Base-by-base conservation (phyloP, 2,797 vertebrate genomes). In the Gephyroberyx darwinii region DNA sequence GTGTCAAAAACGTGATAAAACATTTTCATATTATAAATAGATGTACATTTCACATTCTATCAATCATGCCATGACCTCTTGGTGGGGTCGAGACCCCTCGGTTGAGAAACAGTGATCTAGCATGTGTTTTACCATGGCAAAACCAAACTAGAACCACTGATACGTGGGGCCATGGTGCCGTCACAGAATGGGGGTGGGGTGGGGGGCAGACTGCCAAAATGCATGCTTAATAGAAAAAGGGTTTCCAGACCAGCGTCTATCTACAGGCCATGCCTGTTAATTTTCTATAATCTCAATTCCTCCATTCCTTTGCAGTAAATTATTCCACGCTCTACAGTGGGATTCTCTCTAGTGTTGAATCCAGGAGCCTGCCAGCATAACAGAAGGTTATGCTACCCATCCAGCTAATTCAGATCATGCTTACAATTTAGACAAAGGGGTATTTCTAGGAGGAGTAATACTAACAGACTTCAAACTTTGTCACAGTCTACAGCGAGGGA, bases 401-500 rank as follows among this genome's bases (percentile, higher is more conserved):
- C 9, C 22, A n/a, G 16, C 14, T 8, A 56, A 56, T 56, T 35
- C 54, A 35, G n/a, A 33, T 33, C 31, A 59, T 31, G 59, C 78
- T 77, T 81, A 88, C 66, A 77, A 73, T 61, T 69, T 61, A 81
- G 68, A 84, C 84, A 83, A 85, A 77, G 69, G 31, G 77, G 72
- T 87, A 83, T 82, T 86, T 79, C 63, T 65, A 59, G 51, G 64
- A 77, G 67, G 68, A 79, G 67, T 19, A 71, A 72, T 84, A 71
- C 74, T 80, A 86, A 75, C 77, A 75, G 68, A 62, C 74, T 56
- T 65, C 65, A 62, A 26, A 69, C 71, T 74, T 56, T 10, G 33
- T 41, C 43, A n/a, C 17, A 5, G 35, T 60, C 58, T 14, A 26
- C 39, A 45, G 14, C 1, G 20, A 74, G 71, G 30, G 78, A 74